Evolutionary conservation across 2,113 vertebrate genomes (phyloP).

Genomic region (Danionella cerebrum): DNA sequence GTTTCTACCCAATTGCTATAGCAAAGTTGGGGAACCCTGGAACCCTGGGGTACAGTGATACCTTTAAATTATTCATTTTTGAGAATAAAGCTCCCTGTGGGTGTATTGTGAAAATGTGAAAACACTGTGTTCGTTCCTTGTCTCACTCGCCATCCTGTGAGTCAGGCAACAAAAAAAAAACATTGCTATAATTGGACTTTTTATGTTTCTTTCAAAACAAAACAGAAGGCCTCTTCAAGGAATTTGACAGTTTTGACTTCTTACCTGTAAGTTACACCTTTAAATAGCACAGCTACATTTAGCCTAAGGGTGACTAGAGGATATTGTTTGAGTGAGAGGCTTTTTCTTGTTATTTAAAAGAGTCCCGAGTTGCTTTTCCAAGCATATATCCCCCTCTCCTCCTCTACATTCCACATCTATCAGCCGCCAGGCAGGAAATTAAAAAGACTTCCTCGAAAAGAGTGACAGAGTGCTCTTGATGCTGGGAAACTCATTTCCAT

Average conservation of each 20-base stretch:
- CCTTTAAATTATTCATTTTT: too few relatives aligned
- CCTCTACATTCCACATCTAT: not conserved
- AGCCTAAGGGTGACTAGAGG: constrained; percentile 5
- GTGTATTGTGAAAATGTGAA: too few relatives aligned
- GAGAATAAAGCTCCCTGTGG: too few relatives aligned
- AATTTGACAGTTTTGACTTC: constrained; percentile 20
- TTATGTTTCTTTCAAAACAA: constrained; percentile 17
- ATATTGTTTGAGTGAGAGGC: not conserved
- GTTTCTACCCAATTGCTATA: too few relatives aligned
- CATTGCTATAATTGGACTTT: constrained; percentile 6
- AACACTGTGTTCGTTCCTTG: too few relatives aligned
- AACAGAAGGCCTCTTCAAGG: constrained; percentile 20
- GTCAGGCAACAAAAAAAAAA: too few relatives aligned
- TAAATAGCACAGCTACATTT: constrained; percentile 29
- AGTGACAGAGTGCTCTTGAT: not conserved
- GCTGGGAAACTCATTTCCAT: constrained; percentile 6
- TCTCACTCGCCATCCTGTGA: too few relatives aligned
- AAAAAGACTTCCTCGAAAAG: constrained; percentile 6
- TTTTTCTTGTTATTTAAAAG: constrained; percentile 16
- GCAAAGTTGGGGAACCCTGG: too few relatives aligned
- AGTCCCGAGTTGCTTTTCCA: not conserved
- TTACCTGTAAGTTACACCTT: not conserved
- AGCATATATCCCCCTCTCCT: not conserved
- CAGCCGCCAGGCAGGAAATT: constrained; percentile 13
- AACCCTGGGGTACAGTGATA: too few relatives aligned